Base-by-base conservation (phyloP, 2,888 invertebrate species). In the Blomia tropicalis region DNA sequence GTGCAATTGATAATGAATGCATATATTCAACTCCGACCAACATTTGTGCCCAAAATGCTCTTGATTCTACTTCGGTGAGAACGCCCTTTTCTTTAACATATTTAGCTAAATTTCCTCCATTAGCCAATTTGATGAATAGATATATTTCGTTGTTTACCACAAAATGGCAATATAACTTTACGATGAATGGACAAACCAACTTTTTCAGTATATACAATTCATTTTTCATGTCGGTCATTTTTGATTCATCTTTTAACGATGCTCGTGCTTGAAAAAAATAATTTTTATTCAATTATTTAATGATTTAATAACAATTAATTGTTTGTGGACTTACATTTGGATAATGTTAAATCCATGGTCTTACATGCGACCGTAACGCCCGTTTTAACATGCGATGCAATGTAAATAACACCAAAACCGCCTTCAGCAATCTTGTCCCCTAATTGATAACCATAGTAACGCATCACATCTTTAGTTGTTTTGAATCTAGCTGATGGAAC, bases 161-260 rank as follows among this genome's bases (percentile, higher is more conserved):
- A 56, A 56, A 56, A 25, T 56, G 56, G 11, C 17, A 14, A 25
- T 56, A 56, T 19, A 56, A 25, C 29, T 56, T 56, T 14, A 56
- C 56, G 2, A 56, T 56, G 23, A 19, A 56, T 25, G 56, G 56
- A 56, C 29, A 29, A 14, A 11, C 7, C 29, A 56, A 3, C 29
- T 56, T 56, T 25, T 56, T 31, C 32, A 56, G 29, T 32, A 56
- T 56, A 11, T 27, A 56, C 29, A 56, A 36, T 36, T 56, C 56
- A 25, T 56, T 56, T 11, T 56, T 56, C 29, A 56, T 27, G 29
- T 56, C 56, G 25, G 25, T 29, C 25, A 56, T 25, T 25, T 56
- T 56, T 1, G 56, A 56, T 19, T 2, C 3, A 11, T 56, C 56
- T 2, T 11, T 4, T 14, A 11, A 2, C 22, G 2, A n/a, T 3